Conservation (phyloP, 1,140 invertebrate species). For the Aphelinus certus region DNA sequence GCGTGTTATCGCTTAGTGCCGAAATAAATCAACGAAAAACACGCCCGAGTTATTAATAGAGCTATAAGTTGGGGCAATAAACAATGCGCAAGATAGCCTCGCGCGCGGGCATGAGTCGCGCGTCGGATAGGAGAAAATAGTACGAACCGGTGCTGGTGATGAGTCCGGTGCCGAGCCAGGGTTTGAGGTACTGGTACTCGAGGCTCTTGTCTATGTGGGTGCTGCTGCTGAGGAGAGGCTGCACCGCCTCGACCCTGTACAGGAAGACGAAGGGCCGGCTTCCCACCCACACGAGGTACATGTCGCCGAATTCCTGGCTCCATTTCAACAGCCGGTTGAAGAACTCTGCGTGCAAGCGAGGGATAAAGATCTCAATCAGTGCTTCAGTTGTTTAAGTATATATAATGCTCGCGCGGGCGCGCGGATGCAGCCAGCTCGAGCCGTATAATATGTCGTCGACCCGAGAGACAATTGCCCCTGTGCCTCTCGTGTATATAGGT, state of each 20-base stretch:
- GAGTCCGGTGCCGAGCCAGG: conserved; percentile 73
- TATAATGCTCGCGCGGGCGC: conserved; percentile 25
- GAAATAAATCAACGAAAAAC: too few relatives aligned
- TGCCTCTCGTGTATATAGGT: too few relatives aligned
- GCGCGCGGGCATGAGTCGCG: too few relatives aligned
- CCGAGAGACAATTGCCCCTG: not conserved
- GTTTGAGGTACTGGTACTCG: conserved; percentile 71
- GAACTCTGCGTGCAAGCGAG: conserved; percentile 47
- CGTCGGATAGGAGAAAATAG: too few relatives aligned
- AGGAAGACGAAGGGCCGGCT: conserved; percentile 55
- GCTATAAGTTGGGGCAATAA: too few relatives aligned
- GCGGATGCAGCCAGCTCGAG: conserved; percentile 17
- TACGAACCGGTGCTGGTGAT: conserved; percentile 64
- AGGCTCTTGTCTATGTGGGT: conserved; percentile 71
- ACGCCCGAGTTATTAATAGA: too few relatives aligned
- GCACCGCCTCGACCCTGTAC: conserved; percentile 51
- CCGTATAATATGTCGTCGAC: conserved; percentile 1
- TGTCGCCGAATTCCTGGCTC: conserved; percentile 52
- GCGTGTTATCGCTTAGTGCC: too few relatives aligned
- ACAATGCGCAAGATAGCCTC: too few relatives aligned
- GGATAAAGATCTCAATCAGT: not conserved
- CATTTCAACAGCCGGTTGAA: conserved; percentile 51
- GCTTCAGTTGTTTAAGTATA: not conserved
- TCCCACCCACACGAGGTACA: conserved; percentile 56
- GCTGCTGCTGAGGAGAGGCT: conserved; percentile 55